These are phyloP conservation scores for Datnioides undecimradiatus DNA, from an alignment of 2,113 vertebrate genomes.

Conservation along the genomic window DNA sequence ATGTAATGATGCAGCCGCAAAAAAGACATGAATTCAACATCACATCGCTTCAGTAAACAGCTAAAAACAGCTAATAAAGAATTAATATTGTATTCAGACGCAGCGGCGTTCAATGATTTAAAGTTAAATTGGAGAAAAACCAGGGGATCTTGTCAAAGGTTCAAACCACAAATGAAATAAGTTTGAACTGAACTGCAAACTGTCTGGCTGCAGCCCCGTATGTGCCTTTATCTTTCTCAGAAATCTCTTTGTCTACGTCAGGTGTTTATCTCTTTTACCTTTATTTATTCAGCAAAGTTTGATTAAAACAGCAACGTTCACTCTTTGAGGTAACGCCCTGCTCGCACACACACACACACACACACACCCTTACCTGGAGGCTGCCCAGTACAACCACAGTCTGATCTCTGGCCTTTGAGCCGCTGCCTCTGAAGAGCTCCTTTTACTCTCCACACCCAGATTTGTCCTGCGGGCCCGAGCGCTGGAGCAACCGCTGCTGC, in stretches of 20 bases:
- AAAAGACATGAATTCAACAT: no score
- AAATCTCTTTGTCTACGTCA: not conserved
- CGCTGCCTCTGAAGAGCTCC: no score
- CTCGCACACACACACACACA: not conserved
- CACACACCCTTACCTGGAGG: not conserved
- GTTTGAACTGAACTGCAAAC: not conserved
- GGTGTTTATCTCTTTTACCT: not conserved
- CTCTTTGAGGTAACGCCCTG: not conserved
- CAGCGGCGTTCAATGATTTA: no score
- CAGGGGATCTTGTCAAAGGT: no score
- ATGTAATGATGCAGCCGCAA: no score
- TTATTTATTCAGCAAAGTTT: not conserved
- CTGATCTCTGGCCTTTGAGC: not conserved
- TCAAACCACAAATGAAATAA: not conserved
- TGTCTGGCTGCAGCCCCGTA: not conserved
- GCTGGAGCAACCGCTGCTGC: not conserved
- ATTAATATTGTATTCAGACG: no score
- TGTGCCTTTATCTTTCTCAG: not conserved
- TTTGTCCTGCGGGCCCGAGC: not conserved
- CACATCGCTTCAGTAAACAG: no score
- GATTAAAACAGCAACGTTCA: not conserved
- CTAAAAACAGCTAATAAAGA: no score
- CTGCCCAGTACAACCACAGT: not conserved
- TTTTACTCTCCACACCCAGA: not conserved
- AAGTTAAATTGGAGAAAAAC: no score